A percentile compares a stretch with the other conserved stretches of the same genome.
Conservation (phyloP, 2,113 vertebrate species). For the Gnathonemus echidnorhynchus region DNA sequence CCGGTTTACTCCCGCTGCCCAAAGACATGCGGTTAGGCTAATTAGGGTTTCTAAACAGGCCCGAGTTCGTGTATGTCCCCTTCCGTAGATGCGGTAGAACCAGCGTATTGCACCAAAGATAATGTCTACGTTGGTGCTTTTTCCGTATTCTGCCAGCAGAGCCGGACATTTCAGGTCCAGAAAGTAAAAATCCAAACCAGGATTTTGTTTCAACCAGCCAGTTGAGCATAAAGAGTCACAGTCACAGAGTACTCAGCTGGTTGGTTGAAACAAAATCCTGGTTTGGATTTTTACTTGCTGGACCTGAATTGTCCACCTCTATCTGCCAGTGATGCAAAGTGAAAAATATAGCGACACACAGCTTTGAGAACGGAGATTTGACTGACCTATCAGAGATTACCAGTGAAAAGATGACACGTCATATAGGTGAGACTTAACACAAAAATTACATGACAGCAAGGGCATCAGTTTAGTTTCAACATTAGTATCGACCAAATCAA, state of each 20-base stretch:
- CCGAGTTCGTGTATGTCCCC: neutral
- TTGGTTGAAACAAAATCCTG: too few species aligned
- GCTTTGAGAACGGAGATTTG: neutral
- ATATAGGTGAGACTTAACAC: neutral
- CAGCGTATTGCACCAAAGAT: neutral
- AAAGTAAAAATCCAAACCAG: too few species aligned
- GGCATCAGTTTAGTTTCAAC: neutral
- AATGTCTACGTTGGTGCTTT: neutral
- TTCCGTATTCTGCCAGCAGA: neutral
- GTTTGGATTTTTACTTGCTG: too few species aligned
- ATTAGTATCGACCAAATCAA: neutral
- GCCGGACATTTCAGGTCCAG: too few species aligned
- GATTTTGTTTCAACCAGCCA: too few species aligned
- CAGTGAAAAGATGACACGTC: neutral
- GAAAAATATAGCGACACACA: neutral
- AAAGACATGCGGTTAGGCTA: neutral
- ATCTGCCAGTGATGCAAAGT: neutral
- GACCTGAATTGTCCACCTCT: too few species aligned
- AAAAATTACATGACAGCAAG: neutral
- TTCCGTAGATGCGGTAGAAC: neutral
- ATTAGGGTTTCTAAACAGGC: neutral
- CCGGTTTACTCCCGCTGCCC: neutral
- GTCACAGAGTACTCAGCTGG: too few species aligned
- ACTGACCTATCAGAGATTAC: neutral
- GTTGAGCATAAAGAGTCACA: too few species aligned